phyloP scores from a whole-genome alignment of 2,797 vertebrate genomes.

The Rachycentron canadum region DNA sequence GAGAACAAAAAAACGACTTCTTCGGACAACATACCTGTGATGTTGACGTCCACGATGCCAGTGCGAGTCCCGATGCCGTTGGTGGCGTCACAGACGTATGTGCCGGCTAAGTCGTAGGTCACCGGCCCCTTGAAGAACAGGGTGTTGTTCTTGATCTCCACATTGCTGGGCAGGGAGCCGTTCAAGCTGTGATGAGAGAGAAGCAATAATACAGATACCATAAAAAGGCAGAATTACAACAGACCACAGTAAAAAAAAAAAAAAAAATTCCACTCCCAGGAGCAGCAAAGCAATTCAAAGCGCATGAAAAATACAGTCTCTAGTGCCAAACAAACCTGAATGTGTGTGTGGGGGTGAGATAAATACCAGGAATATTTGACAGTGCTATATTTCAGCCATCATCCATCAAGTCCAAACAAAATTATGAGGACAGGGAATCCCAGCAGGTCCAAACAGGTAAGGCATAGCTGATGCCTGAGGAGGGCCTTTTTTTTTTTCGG shows the following conservation, averaged over 20 bases:
- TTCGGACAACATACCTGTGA: slow-evolving; percentile 91
- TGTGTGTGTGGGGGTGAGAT: slow-evolving; percentile 55
- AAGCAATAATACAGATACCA: slow-evolving; percentile 40
- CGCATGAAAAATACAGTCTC: slow-evolving; percentile 60
- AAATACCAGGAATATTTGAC: slow-evolving; percentile 76
- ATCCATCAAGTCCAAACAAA: slow-evolving; percentile 76
- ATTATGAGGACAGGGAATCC: slow-evolving; percentile 75
- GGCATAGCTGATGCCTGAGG: slow-evolving; percentile 58
- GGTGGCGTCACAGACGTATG: slow-evolving; percentile 94
- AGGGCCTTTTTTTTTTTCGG: slow-evolving; percentile 9
- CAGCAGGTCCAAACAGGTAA: slow-evolving; percentile 75
- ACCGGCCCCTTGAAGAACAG: slow-evolving; percentile 94
- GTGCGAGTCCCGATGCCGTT: slow-evolving; percentile 95
- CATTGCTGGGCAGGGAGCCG: slow-evolving; percentile 91
- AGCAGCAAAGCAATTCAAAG: slow-evolving; percentile 62
- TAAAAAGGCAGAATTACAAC: slow-evolving; percentile 58
- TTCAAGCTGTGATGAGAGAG: slow-evolving; percentile 86
- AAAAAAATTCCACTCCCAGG: slow-evolving; percentile 15
- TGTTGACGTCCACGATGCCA: slow-evolving; percentile 95
- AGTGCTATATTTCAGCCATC: slow-evolving; percentile 70
- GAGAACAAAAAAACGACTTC: not conserved
- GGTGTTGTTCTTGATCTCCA: slow-evolving; percentile 96
- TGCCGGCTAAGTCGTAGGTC: slow-evolving; percentile 91
- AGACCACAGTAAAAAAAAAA: slow-evolving; percentile 26
- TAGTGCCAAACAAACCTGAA: slow-evolving; percentile 58